Evolutionary conservation across 2,113 vertebrate genomes (phyloP), one percentile per base, ranked within the genome.

Genomic region (Equus quagga): DNA sequence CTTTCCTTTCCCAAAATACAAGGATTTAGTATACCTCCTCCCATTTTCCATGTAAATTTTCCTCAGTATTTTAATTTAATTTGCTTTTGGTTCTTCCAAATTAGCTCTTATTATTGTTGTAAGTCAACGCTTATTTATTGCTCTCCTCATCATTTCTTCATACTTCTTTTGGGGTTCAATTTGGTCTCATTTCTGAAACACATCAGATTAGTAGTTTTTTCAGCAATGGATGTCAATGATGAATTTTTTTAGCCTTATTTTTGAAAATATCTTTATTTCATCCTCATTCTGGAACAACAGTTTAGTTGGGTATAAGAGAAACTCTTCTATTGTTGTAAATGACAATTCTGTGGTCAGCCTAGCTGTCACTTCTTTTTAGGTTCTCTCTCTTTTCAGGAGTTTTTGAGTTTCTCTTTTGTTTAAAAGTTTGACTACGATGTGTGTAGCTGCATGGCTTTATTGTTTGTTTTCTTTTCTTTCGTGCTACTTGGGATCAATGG

Each of bases 301-400:
- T 93, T 97, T 88, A 79, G 46, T 69, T 89, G 56, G 44, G 62
- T 96, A 90, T 90, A 89, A 67, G 46, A 91, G 84, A 91, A 96
- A 91, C 24, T 92, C 49, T 87, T 69, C 28, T 80, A 64, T 58
- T 87, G n/a, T 18, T 78, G 41, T 17, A 80, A 33, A 23, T 88
- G 78, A 64, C 23, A 93, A 80, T 84, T 84, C 46, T 94, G 44
- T 80, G 81, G 19, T 60, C 49, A 96, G 21, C 6, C n/a, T 80
- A 82, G 26, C 31, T 78, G 60, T 54, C 11, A 58, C 60, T 54
- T 93, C 9, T 91, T 92, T 76, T 89, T 70, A 80, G 33, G 17
- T 80, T 58, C 17, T 60, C 5, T 70, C 23, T 94, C 83, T 60
- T 78, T 62, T 91, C 14, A 26, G 69, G 62, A 73, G n/a, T 23